Conservation (phyloP, 2,797 vertebrate species). For the Philypnodon macrostomus region DNA sequence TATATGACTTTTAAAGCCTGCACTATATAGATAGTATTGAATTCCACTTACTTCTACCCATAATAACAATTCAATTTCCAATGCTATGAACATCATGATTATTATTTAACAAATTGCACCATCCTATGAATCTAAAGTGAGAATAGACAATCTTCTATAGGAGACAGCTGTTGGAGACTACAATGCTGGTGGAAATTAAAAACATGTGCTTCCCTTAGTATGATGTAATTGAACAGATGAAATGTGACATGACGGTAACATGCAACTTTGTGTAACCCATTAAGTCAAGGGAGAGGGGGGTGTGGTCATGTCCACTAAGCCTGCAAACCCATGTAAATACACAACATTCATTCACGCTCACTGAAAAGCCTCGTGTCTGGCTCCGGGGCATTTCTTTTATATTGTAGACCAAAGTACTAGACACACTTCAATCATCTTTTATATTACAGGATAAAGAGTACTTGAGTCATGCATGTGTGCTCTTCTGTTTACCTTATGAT, state of each 20-base stretch:
- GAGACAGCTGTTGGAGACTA: background rate
- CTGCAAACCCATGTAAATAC: slow-evolving; percentile 7
- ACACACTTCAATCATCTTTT: slow-evolving; percentile 1
- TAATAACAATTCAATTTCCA: too few species aligned
- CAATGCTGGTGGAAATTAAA: background rate
- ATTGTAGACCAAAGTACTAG: background rate
- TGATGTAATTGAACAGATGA: slow-evolving; percentile 22
- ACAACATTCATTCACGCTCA: slow-evolving; percentile 1
- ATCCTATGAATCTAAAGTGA: background rate
- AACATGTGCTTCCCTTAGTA: background rate
- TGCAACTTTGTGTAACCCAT: slow-evolving; percentile 18
- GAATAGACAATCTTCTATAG: too few species aligned
- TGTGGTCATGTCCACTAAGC: slow-evolving; percentile 14
- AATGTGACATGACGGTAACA: slow-evolving; percentile 24
- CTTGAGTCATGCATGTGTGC: slow-evolving; percentile 24
- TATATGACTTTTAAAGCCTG: too few species aligned
- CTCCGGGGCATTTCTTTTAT: background rate
- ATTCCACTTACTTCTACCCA: too few species aligned
- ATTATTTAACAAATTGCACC: too few species aligned
- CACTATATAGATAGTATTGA: too few species aligned
- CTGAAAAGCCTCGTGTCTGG: background rate
- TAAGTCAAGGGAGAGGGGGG: background rate
- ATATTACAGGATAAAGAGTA: slow-evolving; percentile 1
- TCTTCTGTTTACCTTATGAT: slow-evolving; percentile 70
- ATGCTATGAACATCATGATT: background rate